Base-by-base conservation (phyloP, 2,797 vertebrate genomes). In the Tragopan temminckii region DNA sequence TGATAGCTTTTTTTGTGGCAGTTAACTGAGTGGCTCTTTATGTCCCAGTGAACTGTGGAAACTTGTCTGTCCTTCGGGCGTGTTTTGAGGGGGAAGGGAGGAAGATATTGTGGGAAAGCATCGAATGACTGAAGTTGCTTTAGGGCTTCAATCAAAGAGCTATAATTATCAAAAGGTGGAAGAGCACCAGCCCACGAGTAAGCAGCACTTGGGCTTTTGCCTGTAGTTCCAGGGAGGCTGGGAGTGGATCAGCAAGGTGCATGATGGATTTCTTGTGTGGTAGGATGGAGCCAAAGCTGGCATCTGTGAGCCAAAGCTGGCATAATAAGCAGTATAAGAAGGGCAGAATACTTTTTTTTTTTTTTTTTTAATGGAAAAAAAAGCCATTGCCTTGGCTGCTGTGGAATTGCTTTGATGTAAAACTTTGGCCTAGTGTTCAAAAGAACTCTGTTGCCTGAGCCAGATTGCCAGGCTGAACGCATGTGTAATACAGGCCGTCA, bases 131-230 rank as follows among this genome's bases (percentile, higher is more conserved):
- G 72, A 59, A 66, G 80, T 78, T 58, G 92, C 91, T 94, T 67
- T 91, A 95, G 90, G 95, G 90, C 78, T 94, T 48, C 90, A 87
- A 66, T 91, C 84, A 94, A 94, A 92, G 57, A 43, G 25, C 58
- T 95, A 1, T 76, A 67, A 59, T 89, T 80, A 90, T 94, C 88
- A 95, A 91, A 96, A 92, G 71, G 50, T 88, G 63, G 79, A 87
- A 80, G 81, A 71, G n/a, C 74, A 72, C 33, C 63, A 92, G 29
- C 84, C 81, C 88, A 87, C 16, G 9, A 72, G 55, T 85, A 85
- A 94, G 80, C 29, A 25, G n/a, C 9, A 33, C 66, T 75, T 36
- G 20, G 45, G 10, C 4, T 87, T 94, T 92, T 90, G 90, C 66
- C 38, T 80, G 50, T 80, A 89, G 68, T 69, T 87, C 42, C 21